These are phyloP conservation scores for Paracentrotus lividus DNA, from an alignment of 53 echinoderm and acorn worm genomes.

Conservation along the genomic window DNA sequence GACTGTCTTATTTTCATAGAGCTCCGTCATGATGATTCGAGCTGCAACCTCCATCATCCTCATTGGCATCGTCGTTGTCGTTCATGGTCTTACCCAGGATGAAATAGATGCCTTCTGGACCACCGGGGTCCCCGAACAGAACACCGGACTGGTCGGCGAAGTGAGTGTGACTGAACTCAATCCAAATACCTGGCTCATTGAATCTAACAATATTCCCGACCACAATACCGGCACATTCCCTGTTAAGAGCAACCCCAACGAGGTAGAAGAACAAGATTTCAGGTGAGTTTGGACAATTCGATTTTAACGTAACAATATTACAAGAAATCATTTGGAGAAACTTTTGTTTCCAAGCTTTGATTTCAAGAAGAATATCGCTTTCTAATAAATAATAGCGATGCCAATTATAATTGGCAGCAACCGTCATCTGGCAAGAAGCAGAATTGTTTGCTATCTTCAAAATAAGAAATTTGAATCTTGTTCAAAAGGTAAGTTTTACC, in stretches of 20 bases:
- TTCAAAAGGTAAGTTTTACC: too few relatives aligned
- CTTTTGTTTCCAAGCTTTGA: too few relatives aligned
- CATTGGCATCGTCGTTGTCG: not conserved
- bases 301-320: too few relatives aligned
- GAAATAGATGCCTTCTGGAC: constrained; percentile 61
- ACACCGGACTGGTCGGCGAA: constrained; percentile 70
- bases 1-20: too few relatives aligned
- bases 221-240: constrained; percentile 54
- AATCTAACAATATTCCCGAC: constrained; percentile 65
- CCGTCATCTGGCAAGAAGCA: too few relatives aligned
- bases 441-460: too few relatives aligned
- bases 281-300: too few relatives aligned
- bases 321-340: too few relatives aligned
- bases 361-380: too few relatives aligned
- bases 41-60: not conserved
- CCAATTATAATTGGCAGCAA: too few relatives aligned
- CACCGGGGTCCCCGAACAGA: constrained; percentile 68
- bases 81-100: constrained; percentile 56
- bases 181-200: constrained; percentile 39
- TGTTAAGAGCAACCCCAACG: constrained; percentile 5
- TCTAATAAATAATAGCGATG: too few relatives aligned
- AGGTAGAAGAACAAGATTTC: constrained; percentile 16
- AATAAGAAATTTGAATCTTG: too few relatives aligned
- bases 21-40: not conserved
- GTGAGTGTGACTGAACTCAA: constrained; percentile 51